Base-by-base conservation (phyloP, 2,888 invertebrate genomes). In the Folsomia candida region DNA sequence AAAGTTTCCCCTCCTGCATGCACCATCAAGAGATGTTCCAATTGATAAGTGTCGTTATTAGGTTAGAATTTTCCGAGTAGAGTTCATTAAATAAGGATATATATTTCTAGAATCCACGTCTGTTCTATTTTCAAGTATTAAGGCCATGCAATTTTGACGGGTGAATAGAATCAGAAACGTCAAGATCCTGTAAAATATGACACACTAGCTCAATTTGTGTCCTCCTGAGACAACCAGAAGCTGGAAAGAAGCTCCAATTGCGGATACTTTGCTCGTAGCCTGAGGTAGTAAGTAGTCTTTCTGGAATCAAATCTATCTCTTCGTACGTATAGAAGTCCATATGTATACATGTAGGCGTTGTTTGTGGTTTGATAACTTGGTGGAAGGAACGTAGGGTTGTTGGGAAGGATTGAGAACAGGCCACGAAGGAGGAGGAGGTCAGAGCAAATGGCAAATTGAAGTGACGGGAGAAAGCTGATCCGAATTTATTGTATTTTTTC, bases 401-500 rank as follows among this genome's bases (percentile, higher is more conserved):
- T n/a, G n/a, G 37, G 37, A 37, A 37, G 37, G 37, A 37, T 37
- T 37, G 37, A 37, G 37, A 37, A 37, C 14, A 37, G 37, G 14
- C 37, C 37, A 37, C n/a, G 14, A 37, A 4, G 37, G 37, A 37
- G 14, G 37, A 37, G 14, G 37, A 37, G 37, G 37, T 37, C 37
- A 37, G 37, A 37, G 37, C 37, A 37, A 37, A 37, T 37, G 37
- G 37, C 37, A 37, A 37, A 37, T 37, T 37, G 37, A 37, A 37
- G 37, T 37, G 37, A 37, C 37, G 37, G 37, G 37, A 37, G 37
- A 37, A 37, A 37, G 20, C 24, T 20, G 24, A 57, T 57, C 57
- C 57, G n/a, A 24, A 27, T 57, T 57, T 67, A 51, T 63, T 29
- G 27, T 59, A 29, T 60, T 28, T 59, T 54, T 66, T 26, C 74